Evolutionary conservation across 1,140 invertebrate species (phyloP), one percentile per base, ranked within the genome.

Genomic region (Telenomus remus): DNA sequence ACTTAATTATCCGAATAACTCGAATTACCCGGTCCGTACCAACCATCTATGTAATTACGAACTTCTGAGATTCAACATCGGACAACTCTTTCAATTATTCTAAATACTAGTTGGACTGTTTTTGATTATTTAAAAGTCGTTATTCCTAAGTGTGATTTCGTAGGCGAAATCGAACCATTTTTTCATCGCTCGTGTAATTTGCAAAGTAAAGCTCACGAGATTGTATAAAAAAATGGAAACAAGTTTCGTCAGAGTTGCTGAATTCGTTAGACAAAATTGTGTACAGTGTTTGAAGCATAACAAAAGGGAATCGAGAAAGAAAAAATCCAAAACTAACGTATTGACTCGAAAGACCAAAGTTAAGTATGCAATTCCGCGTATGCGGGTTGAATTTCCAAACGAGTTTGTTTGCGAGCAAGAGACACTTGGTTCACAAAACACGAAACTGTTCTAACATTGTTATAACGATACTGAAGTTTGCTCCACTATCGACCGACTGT

Each of bases 391-490:
- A 68, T 68, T 59, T 42, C 4, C 27, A 60, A 68, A 59, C 16
- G 43, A 59, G 55, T 59, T 68, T 59, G 47, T 15, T 43, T 33
- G 9, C 33, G 11, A 39, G 44, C 37, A 59, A 39, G 48, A 61
- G 57, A 42, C 57, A 59, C 12, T 6, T 48, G 42, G 47, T 42
- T 65, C 4, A 10, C 54, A 48, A 60, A 73, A 65, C 51, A 15
- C 61, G 46, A 27, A 54, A 46, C 54, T 64, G 53, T 61, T 66
- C 43, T 61, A 66, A 74, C 50, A 51, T 50, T 56, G 60, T 74
- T 74, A 61, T 61, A 74, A 44, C 44, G 51, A 60, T 66, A 66
- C 37, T 50, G 13, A 74, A 74, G 60, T 74, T 73, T 37, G 44
- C 35, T 59, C 51, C 42, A 4, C 42, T 56, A 66, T 66, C 55